Percentiles rank a stretch among this genome's conserved stretches.
Evolutionary conservation across 2,888 invertebrate genomes (phyloP).

Genomic region (Lottia gigantea): DNA sequence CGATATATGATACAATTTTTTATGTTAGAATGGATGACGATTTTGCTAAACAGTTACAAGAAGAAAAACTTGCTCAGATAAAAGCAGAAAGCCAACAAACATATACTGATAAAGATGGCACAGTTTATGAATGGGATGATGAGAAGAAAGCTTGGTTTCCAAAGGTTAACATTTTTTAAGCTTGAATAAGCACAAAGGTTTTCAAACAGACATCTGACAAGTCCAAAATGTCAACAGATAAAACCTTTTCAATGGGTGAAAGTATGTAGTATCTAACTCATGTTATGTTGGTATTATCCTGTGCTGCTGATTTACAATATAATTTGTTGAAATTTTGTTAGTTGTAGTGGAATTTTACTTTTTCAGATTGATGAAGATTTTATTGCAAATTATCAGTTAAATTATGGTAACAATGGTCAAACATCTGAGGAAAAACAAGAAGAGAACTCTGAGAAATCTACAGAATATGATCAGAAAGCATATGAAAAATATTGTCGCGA

Average conservation of each 20-base stretch:
- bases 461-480: constrained; percentile 27
- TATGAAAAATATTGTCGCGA: constrained; percentile 37
- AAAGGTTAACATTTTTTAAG: constrained; percentile 72
- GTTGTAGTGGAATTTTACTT: neutral
- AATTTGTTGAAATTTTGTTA: too few relatives aligned
- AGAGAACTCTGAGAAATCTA: constrained; percentile 15
- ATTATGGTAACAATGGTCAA: constrained; percentile 73
- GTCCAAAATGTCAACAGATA: too few relatives aligned
- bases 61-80: constrained; percentile 75
- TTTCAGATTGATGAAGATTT: constrained; percentile 90
- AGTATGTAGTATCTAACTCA: too few relatives aligned
- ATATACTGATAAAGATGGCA: constrained; percentile 77
- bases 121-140: constrained; percentile 90
- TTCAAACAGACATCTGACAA: too few relatives aligned
- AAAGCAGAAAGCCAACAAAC: constrained; percentile 73
- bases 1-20: neutral
- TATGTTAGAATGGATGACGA: constrained; percentile 38
- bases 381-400: constrained; percentile 94
- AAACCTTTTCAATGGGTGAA: too few relatives aligned
- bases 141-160: constrained; percentile 96
- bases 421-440: constrained; percentile 20
- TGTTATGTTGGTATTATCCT: too few relatives aligned
- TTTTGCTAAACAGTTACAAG: constrained; percentile 62
- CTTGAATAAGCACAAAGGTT: too few relatives aligned
- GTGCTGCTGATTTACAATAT: too few relatives aligned